These are phyloP conservation scores for Cantharis rustica DNA, from an alignment of 2,888 invertebrate species.

Conservation along the genomic window DNA sequence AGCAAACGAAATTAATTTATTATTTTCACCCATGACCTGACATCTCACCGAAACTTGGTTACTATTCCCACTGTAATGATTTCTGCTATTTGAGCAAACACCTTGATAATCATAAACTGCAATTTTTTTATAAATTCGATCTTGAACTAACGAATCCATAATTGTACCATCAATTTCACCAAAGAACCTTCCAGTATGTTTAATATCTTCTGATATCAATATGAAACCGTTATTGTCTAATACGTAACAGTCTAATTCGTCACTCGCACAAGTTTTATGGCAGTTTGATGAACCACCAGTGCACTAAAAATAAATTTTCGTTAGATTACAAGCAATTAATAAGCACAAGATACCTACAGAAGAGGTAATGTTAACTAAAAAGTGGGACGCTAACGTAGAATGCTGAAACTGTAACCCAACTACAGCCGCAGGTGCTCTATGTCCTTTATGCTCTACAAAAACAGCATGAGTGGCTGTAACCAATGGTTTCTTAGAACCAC, in stretches of 20 bases:
- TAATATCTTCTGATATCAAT: slow-evolving; percentile 83
- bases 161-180: slow-evolving; percentile 94
- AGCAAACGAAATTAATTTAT: slow-evolving; percentile 14
- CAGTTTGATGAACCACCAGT: slow-evolving; percentile 71
- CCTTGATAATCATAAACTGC: slow-evolving; percentile 90
- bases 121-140: slow-evolving; percentile 86
- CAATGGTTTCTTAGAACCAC: slow-evolving; percentile 61
- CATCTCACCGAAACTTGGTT: slow-evolving; percentile 52
- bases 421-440: slow-evolving; percentile 87
- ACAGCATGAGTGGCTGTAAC: slow-evolving; percentile 92
- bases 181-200: slow-evolving; percentile 90
- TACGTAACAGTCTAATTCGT: slow-evolving; percentile 89
- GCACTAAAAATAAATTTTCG: slow-evolving; percentile 61
- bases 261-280: slow-evolving; percentile 84
- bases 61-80: slow-evolving; percentile 64
- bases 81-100: slow-evolving; percentile 74
- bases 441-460: slow-evolving; percentile 81
- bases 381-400: slow-evolving; percentile 80
- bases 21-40: too few relatives aligned
- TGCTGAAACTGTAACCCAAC: slow-evolving; percentile 91
- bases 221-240: slow-evolving; percentile 95
- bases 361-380: slow-evolving; percentile 81
- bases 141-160: slow-evolving; percentile 91
- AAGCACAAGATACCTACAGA: slow-evolving; percentile 62
- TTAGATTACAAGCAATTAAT: neutral